phyloP scores from a whole-genome alignment of 2,113 vertebrate genomes.

The Nerophis lumbriciformis region DNA sequence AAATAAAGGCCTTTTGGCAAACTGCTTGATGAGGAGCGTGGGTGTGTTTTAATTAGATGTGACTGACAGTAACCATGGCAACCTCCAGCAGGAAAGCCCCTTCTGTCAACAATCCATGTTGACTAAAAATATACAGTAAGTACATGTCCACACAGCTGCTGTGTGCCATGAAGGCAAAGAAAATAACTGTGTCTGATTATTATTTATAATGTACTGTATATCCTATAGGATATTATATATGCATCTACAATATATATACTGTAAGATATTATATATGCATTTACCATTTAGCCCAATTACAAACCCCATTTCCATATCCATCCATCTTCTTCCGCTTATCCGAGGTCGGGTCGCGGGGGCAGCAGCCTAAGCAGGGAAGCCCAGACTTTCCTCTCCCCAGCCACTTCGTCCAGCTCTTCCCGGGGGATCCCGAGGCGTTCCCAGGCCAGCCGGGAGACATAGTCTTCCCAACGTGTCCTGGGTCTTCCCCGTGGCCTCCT shows the following conservation, averaged over 20 bases:
- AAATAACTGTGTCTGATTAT: neutral
- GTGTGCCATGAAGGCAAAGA: conserved; percentile 10
- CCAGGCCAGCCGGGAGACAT: too few relatives aligned
- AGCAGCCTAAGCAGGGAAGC: too few relatives aligned
- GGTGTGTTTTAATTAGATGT: conserved; percentile 14
- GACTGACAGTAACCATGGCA: conserved; percentile 1
- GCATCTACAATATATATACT: neutral
- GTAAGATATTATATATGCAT: too few relatives aligned
- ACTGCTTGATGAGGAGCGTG: neutral
- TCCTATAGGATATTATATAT: neutral
- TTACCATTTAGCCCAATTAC: too few relatives aligned
- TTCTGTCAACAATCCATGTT: neutral
- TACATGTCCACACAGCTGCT: conserved; percentile 3
- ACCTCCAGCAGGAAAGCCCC: conserved; percentile 4
- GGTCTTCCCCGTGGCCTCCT: too few relatives aligned
- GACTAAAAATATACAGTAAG: neutral
- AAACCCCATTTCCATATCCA: too few relatives aligned
- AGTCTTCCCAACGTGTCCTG: too few relatives aligned
- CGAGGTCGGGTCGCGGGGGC: too few relatives aligned
- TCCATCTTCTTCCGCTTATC: too few relatives aligned
- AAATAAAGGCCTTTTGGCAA: neutral
- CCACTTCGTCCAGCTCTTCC: too few relatives aligned
- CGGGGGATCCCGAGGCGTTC: too few relatives aligned
- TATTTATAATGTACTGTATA: neutral
- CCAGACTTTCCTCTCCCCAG: too few relatives aligned